Percentiles rank a stretch among this genome's conserved stretches.
Evolutionary conservation across 1,140 invertebrate species (phyloP).

Genomic region (Centruroides sculpturatus): DNA sequence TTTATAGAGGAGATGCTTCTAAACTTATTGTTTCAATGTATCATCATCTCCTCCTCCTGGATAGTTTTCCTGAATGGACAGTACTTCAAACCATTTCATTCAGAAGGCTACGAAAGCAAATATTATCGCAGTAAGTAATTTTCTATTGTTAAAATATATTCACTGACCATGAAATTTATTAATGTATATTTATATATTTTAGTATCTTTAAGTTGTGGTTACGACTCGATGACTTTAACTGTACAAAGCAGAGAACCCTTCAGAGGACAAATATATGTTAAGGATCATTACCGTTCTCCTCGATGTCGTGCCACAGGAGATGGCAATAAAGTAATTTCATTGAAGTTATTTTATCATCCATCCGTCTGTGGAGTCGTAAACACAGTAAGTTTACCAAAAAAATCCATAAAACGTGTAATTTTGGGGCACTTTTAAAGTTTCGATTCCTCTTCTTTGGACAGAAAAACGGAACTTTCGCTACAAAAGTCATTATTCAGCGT

Average conservation of each 20-base stretch:
- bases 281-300: conserved; percentile 21
- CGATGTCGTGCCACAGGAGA: conserved; percentile 31
- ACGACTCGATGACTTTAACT: conserved; percentile 29
- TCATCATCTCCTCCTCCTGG: too few relatives aligned
- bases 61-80: too few relatives aligned
- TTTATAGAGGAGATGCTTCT: too few relatives aligned
- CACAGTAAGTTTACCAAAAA: not conserved
- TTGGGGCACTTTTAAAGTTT: too few relatives aligned
- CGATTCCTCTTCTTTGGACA: not conserved
- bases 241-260: conserved; percentile 32
- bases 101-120: too few relatives aligned
- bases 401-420: too few relatives aligned
- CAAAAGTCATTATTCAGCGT: not conserved
- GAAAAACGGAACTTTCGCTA: not conserved
- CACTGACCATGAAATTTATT: not conserved
- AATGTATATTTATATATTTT: too few relatives aligned
- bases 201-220: conserved; percentile 35
- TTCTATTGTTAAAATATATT: too few relatives aligned
- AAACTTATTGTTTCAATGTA: too few relatives aligned
- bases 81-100: too few relatives aligned
- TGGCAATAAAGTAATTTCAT: conserved; percentile 27
- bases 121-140: too few relatives aligned
- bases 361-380: not conserved
- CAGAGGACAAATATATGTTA: conserved; percentile 33
- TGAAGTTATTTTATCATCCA: conserved; percentile 27